These are phyloP conservation scores for Cabera pusaria DNA, from an alignment of 2,888 invertebrate genomes.

Conservation along the genomic window DNA sequence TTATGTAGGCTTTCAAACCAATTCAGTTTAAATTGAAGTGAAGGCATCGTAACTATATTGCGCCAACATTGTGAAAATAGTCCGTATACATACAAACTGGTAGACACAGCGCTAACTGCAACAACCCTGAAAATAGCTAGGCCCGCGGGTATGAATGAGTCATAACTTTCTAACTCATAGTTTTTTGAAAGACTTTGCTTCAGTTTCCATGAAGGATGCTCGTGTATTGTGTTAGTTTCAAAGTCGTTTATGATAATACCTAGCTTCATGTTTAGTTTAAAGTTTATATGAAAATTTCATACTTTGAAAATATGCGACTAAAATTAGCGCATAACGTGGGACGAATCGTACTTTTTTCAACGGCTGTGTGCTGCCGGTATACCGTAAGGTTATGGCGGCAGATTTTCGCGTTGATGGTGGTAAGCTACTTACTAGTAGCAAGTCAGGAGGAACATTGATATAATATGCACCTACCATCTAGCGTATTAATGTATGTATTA, in stretches of 20 bases:
- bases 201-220: conserved; percentile 14
- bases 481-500: no score
- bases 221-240: conserved; percentile 7
- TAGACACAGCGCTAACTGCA: conserved; percentile 12
- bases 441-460: no score
- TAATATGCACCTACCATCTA: no score
- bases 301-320: no score
- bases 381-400: no score
- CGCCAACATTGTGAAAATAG: conserved; percentile 8
- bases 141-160: conserved; percentile 35
- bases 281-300: background rate
- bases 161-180: conserved; percentile 26
- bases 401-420: no score
- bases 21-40: no score
- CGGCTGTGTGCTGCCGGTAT: no score
- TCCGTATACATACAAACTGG: conserved; percentile 11
- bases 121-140: conserved; percentile 47
- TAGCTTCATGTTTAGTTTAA: no score
- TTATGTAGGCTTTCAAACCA: no score
- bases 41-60: no score
- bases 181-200: conserved; percentile 18
- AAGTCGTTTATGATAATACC: background rate
- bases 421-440: no score
- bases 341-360: conserved; percentile 1
- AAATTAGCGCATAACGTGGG: conserved; percentile 3